A percentile compares a stretch with the other conserved stretches of the same genome.
phyloP scores from a whole-genome alignment of 2,797 vertebrate genomes.

The Mycteria americana region DNA sequence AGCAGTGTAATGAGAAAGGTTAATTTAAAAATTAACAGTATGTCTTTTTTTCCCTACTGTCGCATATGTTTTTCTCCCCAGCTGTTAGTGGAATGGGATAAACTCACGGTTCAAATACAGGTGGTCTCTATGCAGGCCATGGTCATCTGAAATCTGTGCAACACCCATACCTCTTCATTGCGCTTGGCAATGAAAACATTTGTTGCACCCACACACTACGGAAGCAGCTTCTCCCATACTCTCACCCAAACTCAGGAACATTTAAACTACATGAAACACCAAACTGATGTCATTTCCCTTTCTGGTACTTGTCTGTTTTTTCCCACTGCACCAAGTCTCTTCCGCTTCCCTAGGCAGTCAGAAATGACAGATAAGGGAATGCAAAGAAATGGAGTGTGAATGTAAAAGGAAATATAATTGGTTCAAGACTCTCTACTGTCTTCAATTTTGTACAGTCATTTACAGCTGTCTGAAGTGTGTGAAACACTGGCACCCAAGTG shows the following conservation, averaged over 20 bases:
- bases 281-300: conserved; percentile 10
- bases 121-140: background rate
- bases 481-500: conserved; percentile 40
- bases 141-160: background rate
- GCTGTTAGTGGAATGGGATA: background rate
- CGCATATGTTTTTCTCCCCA: background rate
- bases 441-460: conserved; percentile 47
- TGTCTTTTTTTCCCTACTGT: background rate
- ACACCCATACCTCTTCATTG: background rate
- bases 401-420: conserved; percentile 31
- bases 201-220: background rate
- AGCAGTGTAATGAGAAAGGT: background rate
- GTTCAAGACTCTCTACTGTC: conserved; percentile 39
- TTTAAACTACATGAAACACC: background rate
- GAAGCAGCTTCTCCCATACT: background rate
- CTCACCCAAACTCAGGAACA: background rate
- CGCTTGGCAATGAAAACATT: background rate
- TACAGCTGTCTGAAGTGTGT: conserved; percentile 33
- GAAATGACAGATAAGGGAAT: conserved; percentile 7
- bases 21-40: background rate
- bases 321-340: background rate
- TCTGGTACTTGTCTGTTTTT: background rate
- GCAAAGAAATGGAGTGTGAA: background rate
- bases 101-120: background rate
- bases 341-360: background rate